phyloP scores from a whole-genome alignment of 2,113 vertebrate species.

The Pyxicephalus adspersus region DNA sequence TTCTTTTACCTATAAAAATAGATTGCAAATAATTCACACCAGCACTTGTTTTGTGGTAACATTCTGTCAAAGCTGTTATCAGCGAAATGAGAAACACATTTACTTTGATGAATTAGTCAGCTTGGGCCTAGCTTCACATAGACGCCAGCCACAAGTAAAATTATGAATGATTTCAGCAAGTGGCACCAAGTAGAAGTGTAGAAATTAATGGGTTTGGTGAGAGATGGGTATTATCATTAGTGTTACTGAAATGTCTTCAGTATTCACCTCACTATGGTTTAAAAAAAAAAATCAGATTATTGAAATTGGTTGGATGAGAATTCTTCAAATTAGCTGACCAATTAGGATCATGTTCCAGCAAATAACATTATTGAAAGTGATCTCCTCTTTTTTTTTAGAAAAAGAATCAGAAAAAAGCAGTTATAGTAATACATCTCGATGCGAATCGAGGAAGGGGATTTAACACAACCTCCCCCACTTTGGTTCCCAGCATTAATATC shows the following conservation, averaged over 20 bases:
- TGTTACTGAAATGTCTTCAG: constrained; percentile 43
- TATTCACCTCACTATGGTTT: constrained; percentile 13
- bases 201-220: constrained; percentile 44
- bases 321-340: constrained; percentile 38
- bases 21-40: constrained; percentile 28
- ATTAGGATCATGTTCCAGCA: constrained; percentile 49
- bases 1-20: too few relatives aligned
- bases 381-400: constrained; percentile 53
- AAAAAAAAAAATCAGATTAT: constrained; percentile 49
- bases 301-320: constrained; percentile 22
- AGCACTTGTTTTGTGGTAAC: constrained; percentile 5
- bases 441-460: constrained; percentile 35
- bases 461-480: constrained; percentile 62
- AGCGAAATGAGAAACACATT: constrained; percentile 30
- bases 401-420: background rate
- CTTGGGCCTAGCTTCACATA: constrained; percentile 13
- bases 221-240: constrained; percentile 47
- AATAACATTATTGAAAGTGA: constrained; percentile 40
- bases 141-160: constrained; percentile 39
- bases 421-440: constrained; percentile 58
- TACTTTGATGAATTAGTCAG: constrained; percentile 42
- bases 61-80: constrained; percentile 36
- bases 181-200: constrained; percentile 30
- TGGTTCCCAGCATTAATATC: constrained; percentile 68
- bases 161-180: constrained; percentile 44